Percentiles rank a stretch among this genome's conserved stretches.
Evolutionary conservation across 1,140 invertebrate species (phyloP).

Genomic region (Anoplolepis gracilipes): DNA sequence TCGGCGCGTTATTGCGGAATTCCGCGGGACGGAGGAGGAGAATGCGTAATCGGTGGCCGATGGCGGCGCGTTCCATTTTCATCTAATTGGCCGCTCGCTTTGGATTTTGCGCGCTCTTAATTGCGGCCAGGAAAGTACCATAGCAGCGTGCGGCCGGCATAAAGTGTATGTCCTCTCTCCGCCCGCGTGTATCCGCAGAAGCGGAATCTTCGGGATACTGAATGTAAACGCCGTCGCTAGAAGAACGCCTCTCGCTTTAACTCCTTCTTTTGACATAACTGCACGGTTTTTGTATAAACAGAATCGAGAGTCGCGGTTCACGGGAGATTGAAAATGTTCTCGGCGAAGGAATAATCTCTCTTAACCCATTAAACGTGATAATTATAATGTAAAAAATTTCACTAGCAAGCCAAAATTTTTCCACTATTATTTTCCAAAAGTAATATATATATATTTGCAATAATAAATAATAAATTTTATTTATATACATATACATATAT

Average conservation of each 20-base stretch:
- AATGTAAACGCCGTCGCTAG: conserved; percentile 32
- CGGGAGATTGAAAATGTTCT: conserved; percentile 20
- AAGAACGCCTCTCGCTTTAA: conserved; percentile 46
- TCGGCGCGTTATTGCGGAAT: background rate
- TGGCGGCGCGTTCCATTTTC: conserved; percentile 49
- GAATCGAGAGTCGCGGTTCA: conserved; percentile 27
- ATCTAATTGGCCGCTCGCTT: conserved; percentile 55
- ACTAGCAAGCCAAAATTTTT: too few species aligned
- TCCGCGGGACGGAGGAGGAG: background rate
- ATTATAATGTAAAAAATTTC: conserved; percentile 28
- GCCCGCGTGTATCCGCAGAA: conserved; percentile 10
- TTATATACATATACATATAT: too few species aligned
- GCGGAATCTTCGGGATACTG: conserved; percentile 24
- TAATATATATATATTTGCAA: too few species aligned
- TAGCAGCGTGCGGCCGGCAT: background rate
- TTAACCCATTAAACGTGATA: conserved; percentile 2
- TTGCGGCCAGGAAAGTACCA: conserved; percentile 59
- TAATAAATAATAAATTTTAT: too few species aligned
- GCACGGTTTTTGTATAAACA: conserved; percentile 28
- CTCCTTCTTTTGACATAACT: conserved; percentile 23
- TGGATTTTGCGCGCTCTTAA: conserved; percentile 56
- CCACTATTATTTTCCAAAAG: background rate
- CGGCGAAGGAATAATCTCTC: background rate
- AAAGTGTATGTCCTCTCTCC: background rate
- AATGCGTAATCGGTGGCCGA: conserved; percentile 44